These are phyloP conservation scores for Drosophila nigricruria DNA, from an alignment of 2,888 invertebrate species.

Conservation along the genomic window DNA sequence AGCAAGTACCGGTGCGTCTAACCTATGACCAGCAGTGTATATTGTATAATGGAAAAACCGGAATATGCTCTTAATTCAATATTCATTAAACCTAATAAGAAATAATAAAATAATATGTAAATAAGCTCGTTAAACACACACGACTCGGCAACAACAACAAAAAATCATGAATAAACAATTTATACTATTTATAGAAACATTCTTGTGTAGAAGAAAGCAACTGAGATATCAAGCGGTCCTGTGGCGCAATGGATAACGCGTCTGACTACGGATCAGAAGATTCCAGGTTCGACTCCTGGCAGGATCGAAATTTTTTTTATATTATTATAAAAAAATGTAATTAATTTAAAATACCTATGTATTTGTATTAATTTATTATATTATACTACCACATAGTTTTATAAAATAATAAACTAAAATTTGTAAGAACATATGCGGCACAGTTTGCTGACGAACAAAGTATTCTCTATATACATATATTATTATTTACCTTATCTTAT, in stretches of 20 bases:
- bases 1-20: no score
- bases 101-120: slow-evolving; percentile 46
- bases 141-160: slow-evolving; percentile 3
- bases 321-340: no score
- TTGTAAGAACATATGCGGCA: neutral
- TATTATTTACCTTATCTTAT: no score
- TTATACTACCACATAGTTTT: neutral
- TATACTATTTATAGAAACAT: slow-evolving; percentile 25
- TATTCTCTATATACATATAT: no score
- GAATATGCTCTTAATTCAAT: slow-evolving; percentile 26
- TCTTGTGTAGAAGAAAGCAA: neutral
- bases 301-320: slow-evolving; percentile 68
- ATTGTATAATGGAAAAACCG: slow-evolving; percentile 29
- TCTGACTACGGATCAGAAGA: slow-evolving; percentile 85
- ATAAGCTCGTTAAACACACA: slow-evolving; percentile 28
- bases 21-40: no score
- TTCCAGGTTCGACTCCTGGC: slow-evolving; percentile 85
- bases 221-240: slow-evolving; percentile 77
- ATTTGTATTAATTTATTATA: no score
- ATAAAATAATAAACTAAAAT: neutral
- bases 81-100: neutral
- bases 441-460: no score
- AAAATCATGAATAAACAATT: slow-evolving; percentile 7
- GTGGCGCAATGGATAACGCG: slow-evolving; percentile 85
- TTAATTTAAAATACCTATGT: no score